A percentile compares a stretch with the other conserved stretches of the same genome.
phyloP scores from a whole-genome alignment of 1,140 invertebrate species.

The Eciton burchellii region DNA sequence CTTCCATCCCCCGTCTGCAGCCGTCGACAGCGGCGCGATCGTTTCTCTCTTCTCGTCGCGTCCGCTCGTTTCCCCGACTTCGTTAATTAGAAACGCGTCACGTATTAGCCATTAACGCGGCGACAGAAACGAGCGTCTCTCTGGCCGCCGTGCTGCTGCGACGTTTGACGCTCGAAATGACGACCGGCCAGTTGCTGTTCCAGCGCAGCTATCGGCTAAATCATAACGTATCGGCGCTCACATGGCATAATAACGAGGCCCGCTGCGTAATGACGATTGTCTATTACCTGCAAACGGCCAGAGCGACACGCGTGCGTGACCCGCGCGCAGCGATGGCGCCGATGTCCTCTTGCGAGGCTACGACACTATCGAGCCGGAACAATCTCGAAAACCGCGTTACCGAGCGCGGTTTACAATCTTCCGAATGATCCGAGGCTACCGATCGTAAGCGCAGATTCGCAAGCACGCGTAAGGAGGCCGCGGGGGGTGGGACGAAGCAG shows the following conservation, averaged over 20 bases:
- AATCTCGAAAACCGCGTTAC: not conserved
- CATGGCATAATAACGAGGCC: slow-evolving; percentile 72
- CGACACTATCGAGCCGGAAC: not conserved
- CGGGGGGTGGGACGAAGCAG: not conserved
- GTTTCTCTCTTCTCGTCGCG: slow-evolving; percentile 35
- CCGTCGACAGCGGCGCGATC: not conserved
- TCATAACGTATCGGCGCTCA: slow-evolving; percentile 64
- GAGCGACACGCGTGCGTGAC: slow-evolving; percentile 3
- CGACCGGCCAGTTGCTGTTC: slow-evolving; percentile 21
- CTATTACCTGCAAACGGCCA: slow-evolving; percentile 69
- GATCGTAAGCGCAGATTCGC: not conserved
- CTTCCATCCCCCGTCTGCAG: not conserved
- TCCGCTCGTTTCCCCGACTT: slow-evolving; percentile 45
- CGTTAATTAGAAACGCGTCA: slow-evolving; percentile 68
- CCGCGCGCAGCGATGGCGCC: slow-evolving; percentile 13
- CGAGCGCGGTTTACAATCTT: not conserved
- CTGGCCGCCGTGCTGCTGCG: slow-evolving; percentile 18
- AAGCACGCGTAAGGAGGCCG: too few relatives aligned
- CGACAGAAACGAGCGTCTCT: slow-evolving; percentile 63
- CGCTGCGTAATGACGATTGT: slow-evolving; percentile 73
- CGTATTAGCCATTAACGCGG: slow-evolving; percentile 70
- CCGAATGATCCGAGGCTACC: not conserved
- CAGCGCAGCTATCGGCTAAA: slow-evolving; percentile 72
- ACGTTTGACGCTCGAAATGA: slow-evolving; percentile 60
- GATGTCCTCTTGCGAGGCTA: slow-evolving; percentile 1